Evolutionary conservation across 2,113 vertebrate species (phyloP).

Genomic region (Equus quagga): DNA sequence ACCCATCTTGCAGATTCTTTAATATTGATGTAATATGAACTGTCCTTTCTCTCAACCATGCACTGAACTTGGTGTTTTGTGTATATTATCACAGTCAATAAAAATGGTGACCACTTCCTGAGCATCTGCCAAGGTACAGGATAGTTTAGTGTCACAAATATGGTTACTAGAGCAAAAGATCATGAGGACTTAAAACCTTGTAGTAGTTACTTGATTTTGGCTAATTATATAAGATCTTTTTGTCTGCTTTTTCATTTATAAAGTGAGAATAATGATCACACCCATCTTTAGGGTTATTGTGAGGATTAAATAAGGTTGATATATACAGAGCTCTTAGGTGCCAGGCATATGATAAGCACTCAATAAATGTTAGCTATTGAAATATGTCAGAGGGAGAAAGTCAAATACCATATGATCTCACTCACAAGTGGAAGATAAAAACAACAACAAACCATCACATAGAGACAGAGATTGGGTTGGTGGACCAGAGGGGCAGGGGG

Average conservation of each 20-base stretch:
- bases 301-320: not conserved
- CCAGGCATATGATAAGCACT: not conserved
- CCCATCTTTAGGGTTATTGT: not conserved
- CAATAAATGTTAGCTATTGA: not conserved
- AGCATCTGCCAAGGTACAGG: not conserved
- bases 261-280: constrained; percentile 26
- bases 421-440: too few relatives aligned
- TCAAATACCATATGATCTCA: too few relatives aligned
- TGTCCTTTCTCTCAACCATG: not conserved
- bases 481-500: too few relatives aligned
- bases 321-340: not conserved
- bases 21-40: not conserved
- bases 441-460: too few relatives aligned
- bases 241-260: constrained; percentile 47
- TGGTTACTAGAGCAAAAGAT: not conserved
- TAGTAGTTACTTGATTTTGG: not conserved
- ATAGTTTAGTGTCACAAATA: not conserved
- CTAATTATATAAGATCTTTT: not conserved
- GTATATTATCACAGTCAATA: not conserved
- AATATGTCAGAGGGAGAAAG: too few relatives aligned
- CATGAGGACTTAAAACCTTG: not conserved
- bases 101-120: not conserved
- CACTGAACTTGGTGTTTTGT: not conserved
- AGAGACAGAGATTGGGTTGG: too few relatives aligned
- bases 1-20: not conserved